A percentile compares a stretch with the other conserved stretches of the same genome.
These are phyloP conservation scores for Chloroclysta siterata DNA, from an alignment of 2,888 invertebrate species.

Conservation along the genomic window DNA sequence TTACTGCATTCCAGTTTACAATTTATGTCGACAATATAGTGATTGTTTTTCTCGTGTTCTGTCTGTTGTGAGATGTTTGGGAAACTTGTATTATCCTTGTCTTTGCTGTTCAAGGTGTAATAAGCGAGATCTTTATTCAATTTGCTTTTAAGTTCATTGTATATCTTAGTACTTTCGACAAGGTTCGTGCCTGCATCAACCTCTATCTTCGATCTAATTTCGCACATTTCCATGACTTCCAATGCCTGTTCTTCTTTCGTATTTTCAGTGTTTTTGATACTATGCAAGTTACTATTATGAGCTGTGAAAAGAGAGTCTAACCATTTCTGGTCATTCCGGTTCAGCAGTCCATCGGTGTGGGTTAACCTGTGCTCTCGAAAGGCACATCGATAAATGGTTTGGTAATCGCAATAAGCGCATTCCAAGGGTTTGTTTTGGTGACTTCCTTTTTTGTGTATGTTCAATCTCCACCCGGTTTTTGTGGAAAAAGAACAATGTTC, in stretches of 20 bases:
- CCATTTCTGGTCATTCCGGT: slow-evolving; percentile 21
- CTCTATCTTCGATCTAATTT: slow-evolving; percentile 15
- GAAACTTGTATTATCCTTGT: background rate
- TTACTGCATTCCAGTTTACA: slow-evolving; percentile 60
- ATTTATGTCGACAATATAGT: slow-evolving; percentile 57
- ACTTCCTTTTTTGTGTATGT: slow-evolving; percentile 61
- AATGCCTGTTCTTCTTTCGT: slow-evolving; percentile 6
- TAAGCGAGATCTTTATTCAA: slow-evolving; percentile 12
- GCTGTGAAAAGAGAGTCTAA: slow-evolving; percentile 9
- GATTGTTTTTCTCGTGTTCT: slow-evolving; percentile 44
- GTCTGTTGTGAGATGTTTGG: slow-evolving; percentile 19
- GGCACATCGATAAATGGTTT: slow-evolving; percentile 62
- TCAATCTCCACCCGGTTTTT: slow-evolving; percentile 61
- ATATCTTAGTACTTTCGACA: slow-evolving; percentile 1
- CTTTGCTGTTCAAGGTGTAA: slow-evolving; percentile 3
- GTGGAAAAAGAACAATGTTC: slow-evolving; percentile 66
- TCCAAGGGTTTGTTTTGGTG: slow-evolving; percentile 49
- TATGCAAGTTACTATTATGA: background rate
- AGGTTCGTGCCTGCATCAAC: slow-evolving; percentile 1
- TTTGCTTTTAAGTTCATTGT: slow-evolving; percentile 14
- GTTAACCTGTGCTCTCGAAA: slow-evolving; percentile 58
- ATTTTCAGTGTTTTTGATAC: background rate
- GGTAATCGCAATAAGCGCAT: slow-evolving; percentile 59
- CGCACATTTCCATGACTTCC: slow-evolving; percentile 18
- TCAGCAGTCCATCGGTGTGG: slow-evolving; percentile 30